These are phyloP conservation scores for Macropus fuliginosus DNA, from an alignment of 2,797 vertebrate species.

Conservation along the genomic window DNA sequence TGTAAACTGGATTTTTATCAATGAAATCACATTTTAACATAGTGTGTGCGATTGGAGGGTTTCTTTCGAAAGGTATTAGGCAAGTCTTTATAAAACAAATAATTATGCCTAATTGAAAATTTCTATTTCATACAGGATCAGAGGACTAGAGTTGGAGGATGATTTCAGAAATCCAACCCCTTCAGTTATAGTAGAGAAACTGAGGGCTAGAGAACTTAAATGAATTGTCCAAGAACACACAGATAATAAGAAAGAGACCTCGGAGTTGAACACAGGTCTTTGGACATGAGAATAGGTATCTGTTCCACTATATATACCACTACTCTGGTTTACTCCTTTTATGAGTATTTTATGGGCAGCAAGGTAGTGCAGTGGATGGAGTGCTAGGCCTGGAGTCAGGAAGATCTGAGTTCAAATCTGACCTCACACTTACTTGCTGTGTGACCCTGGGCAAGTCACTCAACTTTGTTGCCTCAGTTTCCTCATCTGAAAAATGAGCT, in stretches of 20 bases:
- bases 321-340: neutral
- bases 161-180: neutral
- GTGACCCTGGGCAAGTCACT: neutral
- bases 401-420: neutral
- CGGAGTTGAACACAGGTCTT: neutral
- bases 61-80: neutral
- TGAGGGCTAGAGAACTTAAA: neutral
- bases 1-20: neutral
- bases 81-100: neutral
- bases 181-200: neutral
- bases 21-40: neutral
- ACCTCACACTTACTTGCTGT: neutral
- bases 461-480: neutral
- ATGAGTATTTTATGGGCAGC: neutral
- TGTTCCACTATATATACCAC: neutral
- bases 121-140: neutral
- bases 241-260: no score
- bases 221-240: neutral
- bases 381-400: neutral
- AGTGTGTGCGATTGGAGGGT: no score
- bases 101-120: neutral
- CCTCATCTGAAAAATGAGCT: conserved; percentile 34
- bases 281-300: neutral
- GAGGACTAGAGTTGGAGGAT: neutral
- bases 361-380: neutral